These are phyloP conservation scores for Drosophila willistoni DNA, from an alignment of 1,140 invertebrate species.

Conservation along the genomic window DNA sequence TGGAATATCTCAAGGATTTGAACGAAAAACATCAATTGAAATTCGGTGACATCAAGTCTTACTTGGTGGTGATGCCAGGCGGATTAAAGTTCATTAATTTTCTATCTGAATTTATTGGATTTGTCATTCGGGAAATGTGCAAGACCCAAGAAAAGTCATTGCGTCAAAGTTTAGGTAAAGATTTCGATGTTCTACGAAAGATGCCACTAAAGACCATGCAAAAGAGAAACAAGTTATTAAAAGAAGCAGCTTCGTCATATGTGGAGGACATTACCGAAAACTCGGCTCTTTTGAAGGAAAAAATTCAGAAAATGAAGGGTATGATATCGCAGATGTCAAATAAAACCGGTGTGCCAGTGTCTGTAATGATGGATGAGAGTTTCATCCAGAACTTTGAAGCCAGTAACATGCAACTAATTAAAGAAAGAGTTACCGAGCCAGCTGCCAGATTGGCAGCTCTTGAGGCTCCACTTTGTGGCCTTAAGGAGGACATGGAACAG, in stretches of 20 bases:
- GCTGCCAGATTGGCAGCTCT: conserved; percentile 24
- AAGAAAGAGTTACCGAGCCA: conserved; percentile 24
- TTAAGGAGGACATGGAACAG: conserved; percentile 61
- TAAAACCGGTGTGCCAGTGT: conserved; percentile 31
- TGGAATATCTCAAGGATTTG: conserved; percentile 74
- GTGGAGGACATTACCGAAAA: conserved; percentile 45
- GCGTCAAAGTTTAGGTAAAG: conserved; percentile 2
- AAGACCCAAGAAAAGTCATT: conserved; percentile 66
- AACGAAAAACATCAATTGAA: conserved; percentile 77
- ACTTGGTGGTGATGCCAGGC: conserved; percentile 80
- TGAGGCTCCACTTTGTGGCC: conserved; percentile 37
- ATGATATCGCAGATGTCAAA: conserved; percentile 31
- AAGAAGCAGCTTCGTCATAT: conserved; percentile 65
- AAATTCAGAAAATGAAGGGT: conserved; percentile 30
- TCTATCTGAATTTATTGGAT: conserved; percentile 67
- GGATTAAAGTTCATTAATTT: conserved; percentile 79
- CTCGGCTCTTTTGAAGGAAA: conserved; percentile 18
- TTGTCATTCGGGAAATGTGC: conserved; percentile 63
- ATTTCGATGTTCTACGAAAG: conserved; percentile 7
- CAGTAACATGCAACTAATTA: conserved; percentile 35
- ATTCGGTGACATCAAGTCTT: conserved; percentile 71
- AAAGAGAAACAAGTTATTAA: conserved; percentile 51
- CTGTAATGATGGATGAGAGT: conserved; percentile 34
- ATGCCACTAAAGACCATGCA: conserved; percentile 49
- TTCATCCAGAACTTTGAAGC: conserved; percentile 57